Evolutionary conservation across 2,888 invertebrate species (phyloP).

Genomic region (Aricia artaxerxes): DNA sequence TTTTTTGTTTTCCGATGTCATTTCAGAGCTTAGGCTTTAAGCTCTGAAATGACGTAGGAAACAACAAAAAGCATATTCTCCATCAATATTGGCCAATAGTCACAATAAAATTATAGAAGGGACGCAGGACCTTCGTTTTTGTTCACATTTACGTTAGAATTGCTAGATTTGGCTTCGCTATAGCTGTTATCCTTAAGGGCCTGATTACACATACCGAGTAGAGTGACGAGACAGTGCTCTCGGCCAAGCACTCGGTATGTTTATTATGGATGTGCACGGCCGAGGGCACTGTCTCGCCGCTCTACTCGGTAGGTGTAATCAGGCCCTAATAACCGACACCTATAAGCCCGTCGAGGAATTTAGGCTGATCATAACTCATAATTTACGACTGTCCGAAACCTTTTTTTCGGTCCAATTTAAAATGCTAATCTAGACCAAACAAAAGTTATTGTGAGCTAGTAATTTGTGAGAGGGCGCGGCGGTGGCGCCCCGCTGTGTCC

Average conservation of each 20-base stretch:
- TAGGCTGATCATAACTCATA: neutral
- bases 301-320: too few species aligned
- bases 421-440: slow-evolving; percentile 31
- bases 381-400: slow-evolving; percentile 11
- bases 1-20: neutral
- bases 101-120: slow-evolving; percentile 1
- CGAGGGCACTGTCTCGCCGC: too few species aligned
- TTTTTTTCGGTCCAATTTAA: slow-evolving; percentile 24
- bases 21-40: too few species aligned
- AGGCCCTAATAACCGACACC: neutral
- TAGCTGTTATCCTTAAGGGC: neutral
- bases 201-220: too few species aligned
- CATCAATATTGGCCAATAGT: neutral
- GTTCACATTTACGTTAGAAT: neutral
- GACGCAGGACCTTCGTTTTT: neutral
- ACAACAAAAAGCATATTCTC: neutral
- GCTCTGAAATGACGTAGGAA: neutral
- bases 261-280: too few species aligned
- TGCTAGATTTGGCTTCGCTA: neutral
- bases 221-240: too few species aligned
- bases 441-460: slow-evolving; percentile 51
- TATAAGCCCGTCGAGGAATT: neutral
- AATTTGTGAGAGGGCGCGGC: slow-evolving; percentile 68
- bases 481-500: slow-evolving; percentile 55
- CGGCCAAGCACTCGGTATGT: too few species aligned